Conservation (phyloP, 2,113 vertebrate genomes). For the Microcebus jonahi region DNA sequence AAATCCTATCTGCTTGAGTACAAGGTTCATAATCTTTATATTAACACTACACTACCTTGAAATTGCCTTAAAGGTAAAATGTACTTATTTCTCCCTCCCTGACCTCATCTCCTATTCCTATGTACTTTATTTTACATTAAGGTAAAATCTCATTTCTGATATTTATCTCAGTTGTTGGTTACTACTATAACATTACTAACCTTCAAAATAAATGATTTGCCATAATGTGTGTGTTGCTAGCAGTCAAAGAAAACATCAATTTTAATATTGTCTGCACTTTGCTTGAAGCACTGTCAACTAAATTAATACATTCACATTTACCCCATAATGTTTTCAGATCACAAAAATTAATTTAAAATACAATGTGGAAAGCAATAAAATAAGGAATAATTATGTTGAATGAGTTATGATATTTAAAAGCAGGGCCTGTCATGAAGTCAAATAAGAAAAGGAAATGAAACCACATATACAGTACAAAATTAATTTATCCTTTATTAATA, state of each 20-base stretch:
- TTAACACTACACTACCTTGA: not conserved
- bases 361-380: conserved; percentile 20
- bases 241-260: not conserved
- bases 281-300: conserved; percentile 38
- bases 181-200: not conserved
- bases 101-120: not conserved
- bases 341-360: conserved; percentile 34
- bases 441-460: not conserved
- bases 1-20: not conserved
- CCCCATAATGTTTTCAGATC: not conserved
- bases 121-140: not conserved
- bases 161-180: not conserved
- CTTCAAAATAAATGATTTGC: conserved; percentile 33
- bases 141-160: conserved; percentile 26
- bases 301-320: conserved; percentile 27
- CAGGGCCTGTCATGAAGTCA: not conserved
- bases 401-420: conserved; percentile 13
- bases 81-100: not conserved
- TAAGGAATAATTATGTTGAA: not conserved
- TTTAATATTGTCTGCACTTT: conserved; percentile 29
- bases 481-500: conserved; percentile 10
- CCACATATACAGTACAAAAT: not conserved
- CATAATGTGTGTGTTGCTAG: not conserved
- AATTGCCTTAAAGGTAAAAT: not conserved
- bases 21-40: not conserved